Evolutionary conservation across 2,113 vertebrate genomes (phyloP), one percentile per base, ranked within the genome.

Genomic region (Neotoma lepida): DNA sequence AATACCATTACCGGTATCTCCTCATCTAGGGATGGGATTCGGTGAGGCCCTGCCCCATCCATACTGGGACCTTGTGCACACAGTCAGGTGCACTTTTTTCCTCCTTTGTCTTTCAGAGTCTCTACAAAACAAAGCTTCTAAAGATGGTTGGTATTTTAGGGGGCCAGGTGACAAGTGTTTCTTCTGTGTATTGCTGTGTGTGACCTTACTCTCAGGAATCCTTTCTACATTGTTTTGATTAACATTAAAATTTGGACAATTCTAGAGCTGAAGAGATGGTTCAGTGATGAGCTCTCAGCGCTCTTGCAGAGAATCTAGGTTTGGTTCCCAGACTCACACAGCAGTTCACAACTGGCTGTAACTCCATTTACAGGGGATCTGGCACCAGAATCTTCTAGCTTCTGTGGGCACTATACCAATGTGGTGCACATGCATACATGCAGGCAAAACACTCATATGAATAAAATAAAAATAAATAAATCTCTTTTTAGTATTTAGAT

Each of bases 21-120:
- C 41, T 7, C 28, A 35, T 17, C 15, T 46, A 46, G 28, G 28
- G 9, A 13, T 64, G 15, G 28, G 44, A 46, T 15, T 33, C 15
- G 0, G 2, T 12, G 58, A 64, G 15, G 1, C 58, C 28, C 28
- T 46, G 4, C 4, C 2, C 13, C 17, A 51, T 33, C 0, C 4
- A 78, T 35, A 9, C 76, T 22, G 2, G 15, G 2, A 64, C 20
- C 41, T 46, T 46, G 4, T 35, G 17, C 14, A 61, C 17, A 51
- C 56, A 63, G 39, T 63, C 56, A 41, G 14, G 7, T 63, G n/a
- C 4, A 28, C 30, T 9, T 82, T 26, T 82, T 28, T 41, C 22
- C 24, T 28, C 39, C 7, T 63, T 63, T 18, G 39, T 84, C 56
- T 44, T 84, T 30, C 39, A 84, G 26, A 63, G 30, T 63, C 39